Base-by-base conservation (phyloP, 2,888 invertebrate genomes). In the Cryptocheilus praepositus region DNA sequence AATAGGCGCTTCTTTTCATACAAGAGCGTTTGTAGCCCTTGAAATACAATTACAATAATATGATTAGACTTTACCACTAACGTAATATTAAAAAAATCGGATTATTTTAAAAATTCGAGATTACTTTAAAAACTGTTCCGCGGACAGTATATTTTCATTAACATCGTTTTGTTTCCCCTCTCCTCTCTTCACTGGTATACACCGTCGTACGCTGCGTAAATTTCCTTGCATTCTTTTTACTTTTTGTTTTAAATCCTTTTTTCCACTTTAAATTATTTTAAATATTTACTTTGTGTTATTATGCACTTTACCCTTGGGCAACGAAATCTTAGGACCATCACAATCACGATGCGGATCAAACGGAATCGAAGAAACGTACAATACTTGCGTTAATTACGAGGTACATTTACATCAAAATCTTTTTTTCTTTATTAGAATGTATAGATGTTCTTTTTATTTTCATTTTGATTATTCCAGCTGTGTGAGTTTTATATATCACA, bases 271-370 rank as follows among this genome's bases (percentile, higher is more conserved):
- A 79, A 76, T 81, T 80, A 80, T 71, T 77, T 80, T 75, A 75
- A 79, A 78, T 76, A 78, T 79, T 81, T 77, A 71, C 72, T 66
- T 54, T 71, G 72, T 72, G 68, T 79, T 85, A 86, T 86, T 85
- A 86, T 86, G 86, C 86, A 86, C 87, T 84, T 86, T 70, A 73
- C 85, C 84, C 81, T 72, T 79, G 67, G 81, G 81, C 83, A 82
- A 78, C 36, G 36, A 36, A 36, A 36, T 8, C 71, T 85, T 82
- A 84, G 81, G 77, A 85, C 83, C 86, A 82, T 84, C 84, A 81
- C 83, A 82, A 77, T 81, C 69, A 74, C 65, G 67, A 80, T 63
- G 72, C 61, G 56, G 70, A 54, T 60, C 63, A 36, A 36, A 58
- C 62, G 62, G 64, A 73, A 70, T 69, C 51, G 61, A 73, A 70